These are phyloP conservation scores for Ciconia stormi DNA, from an alignment of 2,113 vertebrate genomes.

Conservation along the genomic window DNA sequence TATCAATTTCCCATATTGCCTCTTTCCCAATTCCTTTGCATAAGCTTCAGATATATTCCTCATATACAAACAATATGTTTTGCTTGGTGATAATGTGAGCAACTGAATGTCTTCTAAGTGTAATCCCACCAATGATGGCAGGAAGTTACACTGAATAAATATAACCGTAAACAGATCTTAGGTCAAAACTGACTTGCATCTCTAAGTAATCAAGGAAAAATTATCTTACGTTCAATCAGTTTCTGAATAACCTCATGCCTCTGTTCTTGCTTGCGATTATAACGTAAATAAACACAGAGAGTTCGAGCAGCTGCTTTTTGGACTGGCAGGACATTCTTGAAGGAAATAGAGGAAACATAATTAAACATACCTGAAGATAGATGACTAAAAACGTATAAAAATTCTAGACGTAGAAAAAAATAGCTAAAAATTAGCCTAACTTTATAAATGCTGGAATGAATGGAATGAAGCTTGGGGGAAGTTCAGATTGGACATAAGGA, in stretches of 20 bases:
- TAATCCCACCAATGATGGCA: background rate
- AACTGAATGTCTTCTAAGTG: background rate
- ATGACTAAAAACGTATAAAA: background rate
- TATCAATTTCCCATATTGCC: background rate
- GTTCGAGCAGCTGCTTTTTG: slow-evolving; percentile 92
- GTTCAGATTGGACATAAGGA: background rate
- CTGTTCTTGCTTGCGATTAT: slow-evolving; percentile 93
- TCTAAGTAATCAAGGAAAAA: background rate
- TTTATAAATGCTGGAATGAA: background rate
- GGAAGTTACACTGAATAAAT: background rate
- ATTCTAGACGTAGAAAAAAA: background rate
- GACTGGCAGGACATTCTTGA: slow-evolving; percentile 91
- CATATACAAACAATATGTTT: background rate
- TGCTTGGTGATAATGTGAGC: background rate
- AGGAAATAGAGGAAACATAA: slow-evolving; percentile 57
- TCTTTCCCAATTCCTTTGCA: background rate
- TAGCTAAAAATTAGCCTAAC: background rate
- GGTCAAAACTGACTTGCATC: background rate
- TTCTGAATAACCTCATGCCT: slow-evolving; percentile 91
- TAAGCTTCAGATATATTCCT: background rate
- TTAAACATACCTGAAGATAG: background rate
- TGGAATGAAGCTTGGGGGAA: background rate
- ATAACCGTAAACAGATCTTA: background rate
- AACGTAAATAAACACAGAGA: slow-evolving; percentile 89
- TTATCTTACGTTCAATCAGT: slow-evolving; percentile 86